Percentiles rank a stretch among this genome's conserved stretches.
Conservation (phyloP, 1,140 invertebrate species). For the Lepeophtheirus salmonis region DNA sequence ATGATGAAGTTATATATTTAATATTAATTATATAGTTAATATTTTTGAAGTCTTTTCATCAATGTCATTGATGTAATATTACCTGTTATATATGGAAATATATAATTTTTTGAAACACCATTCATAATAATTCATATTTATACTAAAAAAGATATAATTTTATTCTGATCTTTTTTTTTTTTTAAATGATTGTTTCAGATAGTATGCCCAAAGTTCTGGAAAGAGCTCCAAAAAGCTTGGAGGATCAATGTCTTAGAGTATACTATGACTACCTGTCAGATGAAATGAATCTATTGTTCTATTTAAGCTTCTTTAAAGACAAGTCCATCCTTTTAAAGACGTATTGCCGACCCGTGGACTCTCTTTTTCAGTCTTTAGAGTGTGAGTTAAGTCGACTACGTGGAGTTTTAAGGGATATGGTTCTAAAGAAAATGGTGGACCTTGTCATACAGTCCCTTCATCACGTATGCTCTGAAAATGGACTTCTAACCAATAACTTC, state of each 20-base stretch:
- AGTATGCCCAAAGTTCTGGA: neutral
- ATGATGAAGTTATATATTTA: too few species aligned
- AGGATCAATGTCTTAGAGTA: conserved; percentile 2
- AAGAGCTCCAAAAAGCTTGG: neutral
- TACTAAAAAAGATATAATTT: too few species aligned
- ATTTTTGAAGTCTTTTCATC: too few species aligned
- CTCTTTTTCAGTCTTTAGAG: neutral
- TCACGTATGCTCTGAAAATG: neutral
- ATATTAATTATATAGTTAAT: too few species aligned
- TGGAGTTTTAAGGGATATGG: conserved; percentile 7
- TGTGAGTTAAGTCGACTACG: neutral
- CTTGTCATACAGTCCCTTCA: conserved; percentile 4
- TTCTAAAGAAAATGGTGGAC: conserved; percentile 3
- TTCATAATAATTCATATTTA: too few species aligned
- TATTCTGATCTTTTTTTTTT: too few species aligned
- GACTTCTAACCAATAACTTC: neutral
- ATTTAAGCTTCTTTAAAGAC: conserved; percentile 1
- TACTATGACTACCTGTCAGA: conserved; percentile 9
- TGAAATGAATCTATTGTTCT: conserved; percentile 8
- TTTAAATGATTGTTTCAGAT: too few species aligned
- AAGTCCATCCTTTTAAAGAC: neutral
- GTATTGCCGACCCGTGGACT: neutral
- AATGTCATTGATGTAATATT: too few species aligned
- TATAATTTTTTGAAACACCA: too few species aligned
- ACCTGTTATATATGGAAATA: too few species aligned